These are phyloP conservation scores for Thymelicus lineola DNA, from an alignment of 2,888 invertebrate species.

Conservation along the genomic window DNA sequence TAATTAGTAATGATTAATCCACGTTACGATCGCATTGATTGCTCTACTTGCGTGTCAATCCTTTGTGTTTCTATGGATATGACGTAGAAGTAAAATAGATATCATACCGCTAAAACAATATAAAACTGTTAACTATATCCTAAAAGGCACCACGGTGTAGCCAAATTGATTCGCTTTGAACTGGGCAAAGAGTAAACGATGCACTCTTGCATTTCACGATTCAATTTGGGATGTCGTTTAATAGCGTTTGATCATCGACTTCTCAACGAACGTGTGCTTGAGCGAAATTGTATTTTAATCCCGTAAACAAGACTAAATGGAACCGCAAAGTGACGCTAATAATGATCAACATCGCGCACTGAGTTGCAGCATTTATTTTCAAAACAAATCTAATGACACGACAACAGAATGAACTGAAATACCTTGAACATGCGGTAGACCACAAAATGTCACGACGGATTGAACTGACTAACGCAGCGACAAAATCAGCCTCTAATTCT, in stretches of 20 bases:
- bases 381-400: slow-evolving; percentile 10
- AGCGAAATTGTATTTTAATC: neutral
- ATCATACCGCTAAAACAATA: neutral
- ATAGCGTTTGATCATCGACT: too few relatives aligned
- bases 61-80: too few relatives aligned
- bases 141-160: neutral
- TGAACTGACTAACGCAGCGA: slow-evolving; percentile 1
- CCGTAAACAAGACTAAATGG: neutral
- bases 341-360: neutral
- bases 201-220: too few relatives aligned
- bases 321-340: neutral
- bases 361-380: neutral
- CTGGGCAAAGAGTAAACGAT: neutral
- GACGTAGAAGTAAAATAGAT: too few relatives aligned
- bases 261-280: too few relatives aligned
- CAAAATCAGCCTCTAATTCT: neutral
- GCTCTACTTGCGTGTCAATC: too few relatives aligned
- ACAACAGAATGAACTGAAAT: neutral
- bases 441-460: slow-evolving; percentile 10
- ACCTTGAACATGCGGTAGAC: neutral
- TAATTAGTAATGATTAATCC: too few relatives aligned
- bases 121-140: neutral
- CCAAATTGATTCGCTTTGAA: neutral
- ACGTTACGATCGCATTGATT: too few relatives aligned
- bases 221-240: too few relatives aligned